Conservation (phyloP, 2,888 invertebrate species). For the Hydriomena furcata region DNA sequence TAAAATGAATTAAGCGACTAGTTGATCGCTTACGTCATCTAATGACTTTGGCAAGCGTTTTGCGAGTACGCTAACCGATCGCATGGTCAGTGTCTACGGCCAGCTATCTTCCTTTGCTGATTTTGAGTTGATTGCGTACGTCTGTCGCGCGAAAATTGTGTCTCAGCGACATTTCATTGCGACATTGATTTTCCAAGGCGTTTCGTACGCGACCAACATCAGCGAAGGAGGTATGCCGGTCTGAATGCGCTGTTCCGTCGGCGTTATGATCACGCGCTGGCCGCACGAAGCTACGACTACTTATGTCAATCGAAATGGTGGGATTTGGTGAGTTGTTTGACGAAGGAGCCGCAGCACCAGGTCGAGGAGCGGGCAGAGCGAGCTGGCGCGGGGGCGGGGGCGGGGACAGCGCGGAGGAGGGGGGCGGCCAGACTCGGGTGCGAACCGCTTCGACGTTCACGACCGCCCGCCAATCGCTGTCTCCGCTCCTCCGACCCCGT, state of each 20-base stretch:
- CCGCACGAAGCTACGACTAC: slow-evolving; percentile 41
- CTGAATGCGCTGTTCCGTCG: not conserved
- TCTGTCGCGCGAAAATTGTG: too few relatives aligned
- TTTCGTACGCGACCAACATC: too few relatives aligned
- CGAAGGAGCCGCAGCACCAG: slow-evolving; percentile 92
- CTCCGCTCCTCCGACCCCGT: slow-evolving; percentile 64
- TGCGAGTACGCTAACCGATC: not conserved
- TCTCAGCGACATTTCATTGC: too few relatives aligned
- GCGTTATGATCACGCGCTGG: slow-evolving; percentile 14
- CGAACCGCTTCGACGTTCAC: slow-evolving; percentile 69
- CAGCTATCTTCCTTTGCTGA: too few relatives aligned
- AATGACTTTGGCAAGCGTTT: not conserved
- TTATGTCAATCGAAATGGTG: slow-evolving; percentile 87
- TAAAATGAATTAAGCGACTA: not conserved
- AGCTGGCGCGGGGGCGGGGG: slow-evolving; percentile 47
- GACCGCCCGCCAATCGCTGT: slow-evolving; percentile 47
- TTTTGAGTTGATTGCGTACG: too few relatives aligned
- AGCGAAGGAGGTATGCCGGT: too few relatives aligned
- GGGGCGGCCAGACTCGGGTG: slow-evolving; percentile 53
- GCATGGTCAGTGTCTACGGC: too few relatives aligned
- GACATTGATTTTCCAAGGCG: too few relatives aligned
- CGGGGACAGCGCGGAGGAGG: slow-evolving; percentile 84
- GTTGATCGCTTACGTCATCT: not conserved
- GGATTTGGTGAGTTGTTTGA: slow-evolving; percentile 90
- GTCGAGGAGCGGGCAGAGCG: slow-evolving; percentile 85